A percentile compares a stretch with the other conserved stretches of the same genome.
phyloP scores from a whole-genome alignment of 2,797 vertebrate species.

The Bradypodion ventrale region DNA sequence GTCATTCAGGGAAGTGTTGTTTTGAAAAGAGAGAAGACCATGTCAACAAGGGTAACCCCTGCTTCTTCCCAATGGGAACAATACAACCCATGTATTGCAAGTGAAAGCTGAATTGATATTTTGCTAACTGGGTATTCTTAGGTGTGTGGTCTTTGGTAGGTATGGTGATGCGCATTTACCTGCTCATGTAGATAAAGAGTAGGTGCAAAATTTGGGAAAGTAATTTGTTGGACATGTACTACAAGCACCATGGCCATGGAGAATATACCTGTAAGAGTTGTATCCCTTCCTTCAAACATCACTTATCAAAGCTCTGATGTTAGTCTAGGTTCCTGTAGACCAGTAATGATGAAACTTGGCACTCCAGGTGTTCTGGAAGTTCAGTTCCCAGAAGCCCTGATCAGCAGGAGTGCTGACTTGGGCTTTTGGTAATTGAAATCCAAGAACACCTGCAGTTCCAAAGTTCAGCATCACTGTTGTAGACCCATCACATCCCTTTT shows the following conservation, averaged over 20 bases:
- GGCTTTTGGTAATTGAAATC: too few species aligned
- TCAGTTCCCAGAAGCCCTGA: too few species aligned
- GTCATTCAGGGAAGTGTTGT: neutral
- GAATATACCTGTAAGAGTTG: neutral
- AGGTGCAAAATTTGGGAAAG: neutral
- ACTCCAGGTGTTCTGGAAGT: too few species aligned
- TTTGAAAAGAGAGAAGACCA: neutral
- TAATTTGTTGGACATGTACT: too few species aligned
- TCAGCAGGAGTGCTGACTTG: too few species aligned
- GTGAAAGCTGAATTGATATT: neutral
- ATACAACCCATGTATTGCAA: neutral
- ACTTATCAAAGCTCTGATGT: neutral
- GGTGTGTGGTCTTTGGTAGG: neutral
- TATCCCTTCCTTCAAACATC: neutral
- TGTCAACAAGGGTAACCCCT: neutral
- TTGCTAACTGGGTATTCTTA: neutral
- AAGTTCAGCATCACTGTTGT: too few species aligned
- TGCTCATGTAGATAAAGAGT: neutral
- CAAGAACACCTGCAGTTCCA: too few species aligned
- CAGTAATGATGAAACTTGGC: too few species aligned
- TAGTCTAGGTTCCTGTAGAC: neutral
- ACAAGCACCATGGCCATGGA: neutral
- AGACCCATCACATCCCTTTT: neutral
- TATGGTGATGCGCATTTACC: neutral
- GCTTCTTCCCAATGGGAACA: neutral